A percentile compares a stretch with the other conserved stretches of the same genome.
phyloP scores from a whole-genome alignment of 2,113 vertebrate species.

The Python bivittatus region DNA sequence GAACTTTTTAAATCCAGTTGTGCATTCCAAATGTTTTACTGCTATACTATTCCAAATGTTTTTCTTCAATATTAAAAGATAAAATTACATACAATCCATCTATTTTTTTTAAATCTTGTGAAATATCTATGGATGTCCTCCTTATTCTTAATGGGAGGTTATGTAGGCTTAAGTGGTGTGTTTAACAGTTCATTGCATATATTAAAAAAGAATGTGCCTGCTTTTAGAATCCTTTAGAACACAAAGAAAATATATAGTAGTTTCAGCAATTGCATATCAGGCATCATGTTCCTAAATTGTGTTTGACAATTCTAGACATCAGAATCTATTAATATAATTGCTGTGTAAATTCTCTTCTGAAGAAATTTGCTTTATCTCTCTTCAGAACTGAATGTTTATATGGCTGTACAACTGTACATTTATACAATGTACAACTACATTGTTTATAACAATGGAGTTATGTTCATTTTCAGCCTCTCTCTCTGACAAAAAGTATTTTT shows the following conservation, averaged over 20 bases:
- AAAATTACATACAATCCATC: not conserved
- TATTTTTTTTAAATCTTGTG: not conserved
- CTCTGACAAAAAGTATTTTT: not conserved
- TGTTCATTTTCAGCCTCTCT: not conserved
- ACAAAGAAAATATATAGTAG: conserved; percentile 31
- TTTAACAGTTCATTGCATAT: conserved; percentile 29
- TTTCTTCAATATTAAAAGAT: not conserved
- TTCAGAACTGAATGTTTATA: conserved; percentile 41
- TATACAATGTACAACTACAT: not conserved
- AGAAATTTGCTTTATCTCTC: conserved; percentile 62
- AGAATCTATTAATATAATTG: conserved; percentile 67
- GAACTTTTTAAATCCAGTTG: not conserved
- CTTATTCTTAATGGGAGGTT: conserved; percentile 10
- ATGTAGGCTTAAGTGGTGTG: not conserved
- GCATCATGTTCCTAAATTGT: conserved; percentile 63
- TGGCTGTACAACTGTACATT: conserved; percentile 19
- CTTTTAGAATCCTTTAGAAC: conserved; percentile 37
- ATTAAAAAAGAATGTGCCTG: conserved; percentile 54
- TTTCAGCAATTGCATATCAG: not conserved
- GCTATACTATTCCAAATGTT: no score
- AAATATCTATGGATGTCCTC: conserved; percentile 17
- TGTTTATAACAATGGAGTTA: not conserved
- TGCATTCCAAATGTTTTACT: not conserved
- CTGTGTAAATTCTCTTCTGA: conserved; percentile 62
- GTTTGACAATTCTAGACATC: conserved; percentile 61